Percentiles rank a stretch among this genome's conserved stretches.
Evolutionary conservation across 2,797 vertebrate genomes (phyloP).

Genomic region (Apogon hyalosoma): DNA sequence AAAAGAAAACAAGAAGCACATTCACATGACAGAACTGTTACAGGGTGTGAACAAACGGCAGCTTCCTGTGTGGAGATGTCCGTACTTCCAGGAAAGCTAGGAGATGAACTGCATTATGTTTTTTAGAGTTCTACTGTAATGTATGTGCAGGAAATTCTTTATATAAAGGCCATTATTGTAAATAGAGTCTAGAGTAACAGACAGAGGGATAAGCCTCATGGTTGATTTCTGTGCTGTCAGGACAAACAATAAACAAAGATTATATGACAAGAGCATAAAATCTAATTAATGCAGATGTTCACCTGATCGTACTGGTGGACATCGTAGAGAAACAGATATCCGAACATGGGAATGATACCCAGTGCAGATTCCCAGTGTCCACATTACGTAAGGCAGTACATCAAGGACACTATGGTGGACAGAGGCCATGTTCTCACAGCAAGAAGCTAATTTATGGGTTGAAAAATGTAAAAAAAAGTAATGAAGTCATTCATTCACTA

Average conservation of each 20-base stretch:
- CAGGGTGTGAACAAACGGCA: slow-evolving; percentile 65
- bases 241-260: slow-evolving; percentile 23
- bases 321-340: slow-evolving; percentile 36
- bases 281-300: slow-evolving; percentile 52
- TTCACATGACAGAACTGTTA: slow-evolving; percentile 28
- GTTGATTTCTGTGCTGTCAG: slow-evolving; percentile 18
- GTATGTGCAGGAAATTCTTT: background rate
- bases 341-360: slow-evolving; percentile 71
- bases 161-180: slow-evolving; percentile 1
- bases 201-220: slow-evolving; percentile 16
- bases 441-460: slow-evolving; percentile 57
- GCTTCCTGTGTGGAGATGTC: slow-evolving; percentile 47
- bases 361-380: slow-evolving; percentile 70
- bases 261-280: slow-evolving; percentile 20
- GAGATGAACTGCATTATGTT: slow-evolving; percentile 21
- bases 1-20: slow-evolving; percentile 28
- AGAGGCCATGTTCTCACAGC: slow-evolving; percentile 66
- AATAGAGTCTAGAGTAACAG: background rate
- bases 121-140: background rate
- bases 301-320: slow-evolving; percentile 53
- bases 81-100: slow-evolving; percentile 53
- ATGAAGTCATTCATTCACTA: slow-evolving; percentile 17
- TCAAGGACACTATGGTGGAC: slow-evolving; percentile 51
- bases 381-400: slow-evolving; percentile 45
- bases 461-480: slow-evolving; percentile 44